Evolutionary conservation across 2,113 vertebrate species (phyloP).

Genomic region (Callospermophilus lateralis): DNA sequence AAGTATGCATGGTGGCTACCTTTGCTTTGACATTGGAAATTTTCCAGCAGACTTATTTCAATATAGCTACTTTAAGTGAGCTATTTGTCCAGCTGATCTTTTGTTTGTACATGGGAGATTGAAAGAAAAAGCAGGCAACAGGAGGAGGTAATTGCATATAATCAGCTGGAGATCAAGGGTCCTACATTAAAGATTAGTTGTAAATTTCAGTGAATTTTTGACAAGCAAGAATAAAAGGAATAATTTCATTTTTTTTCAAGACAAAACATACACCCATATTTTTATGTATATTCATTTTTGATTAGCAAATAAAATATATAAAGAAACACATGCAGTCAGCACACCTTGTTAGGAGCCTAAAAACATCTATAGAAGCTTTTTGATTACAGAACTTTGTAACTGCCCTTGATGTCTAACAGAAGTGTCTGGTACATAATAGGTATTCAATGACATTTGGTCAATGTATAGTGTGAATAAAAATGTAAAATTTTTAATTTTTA

Average conservation of each 20-base stretch:
- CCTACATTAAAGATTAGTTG: not conserved
- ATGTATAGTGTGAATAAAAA: not conserved
- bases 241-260: not conserved
- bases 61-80: not conserved
- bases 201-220: not conserved
- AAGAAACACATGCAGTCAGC: not conserved
- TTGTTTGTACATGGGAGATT: not conserved
- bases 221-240: not conserved
- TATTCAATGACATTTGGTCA: not conserved
- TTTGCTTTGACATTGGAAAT: not conserved
- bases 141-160: not conserved
- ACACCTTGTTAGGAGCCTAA: not conserved
- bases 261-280: not conserved
- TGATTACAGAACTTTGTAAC: not conserved
- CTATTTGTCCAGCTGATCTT: not conserved
- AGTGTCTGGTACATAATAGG: not conserved
- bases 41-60: not conserved
- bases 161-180: not conserved
- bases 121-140: not conserved
- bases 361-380: not conserved
- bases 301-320: not conserved
- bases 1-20: not conserved
- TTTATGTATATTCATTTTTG: not conserved
- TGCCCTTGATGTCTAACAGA: not conserved
- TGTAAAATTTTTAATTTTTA: not conserved